Evolutionary conservation across 2,797 vertebrate genomes (phyloP).

Genomic region (Falco biarmicus): DNA sequence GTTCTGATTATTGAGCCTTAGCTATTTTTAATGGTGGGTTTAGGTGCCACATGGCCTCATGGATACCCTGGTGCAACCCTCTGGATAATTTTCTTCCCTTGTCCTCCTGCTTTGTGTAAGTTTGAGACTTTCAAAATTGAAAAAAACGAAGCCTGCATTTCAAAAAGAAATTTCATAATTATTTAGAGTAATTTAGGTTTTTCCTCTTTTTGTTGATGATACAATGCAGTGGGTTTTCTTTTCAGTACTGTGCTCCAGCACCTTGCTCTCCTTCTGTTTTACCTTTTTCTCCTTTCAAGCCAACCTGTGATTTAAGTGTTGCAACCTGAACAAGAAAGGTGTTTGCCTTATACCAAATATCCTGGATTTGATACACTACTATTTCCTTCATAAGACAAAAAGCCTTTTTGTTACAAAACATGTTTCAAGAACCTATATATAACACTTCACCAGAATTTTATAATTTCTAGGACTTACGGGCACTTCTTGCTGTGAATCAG

Average conservation of each 20-base stretch:
- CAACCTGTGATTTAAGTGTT: fast-evolving
- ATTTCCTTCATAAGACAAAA: not conserved
- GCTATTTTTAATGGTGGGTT: not conserved
- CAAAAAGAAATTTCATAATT: not conserved
- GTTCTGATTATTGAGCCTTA: not conserved
- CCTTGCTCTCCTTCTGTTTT: not conserved
- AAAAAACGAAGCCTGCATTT: not conserved
- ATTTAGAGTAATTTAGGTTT: not conserved
- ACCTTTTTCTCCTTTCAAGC: not conserved
- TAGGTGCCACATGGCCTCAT: not conserved
- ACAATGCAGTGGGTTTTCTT: not conserved
- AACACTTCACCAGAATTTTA: not conserved
- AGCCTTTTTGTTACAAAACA: not conserved
- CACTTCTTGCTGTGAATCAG: not conserved
- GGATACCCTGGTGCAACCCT: not conserved
- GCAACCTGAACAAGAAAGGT: not conserved
- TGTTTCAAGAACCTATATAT: not conserved
- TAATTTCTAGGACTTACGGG: not conserved
- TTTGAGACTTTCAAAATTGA: not conserved
- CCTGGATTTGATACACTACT: not conserved
- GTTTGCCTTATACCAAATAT: not conserved
- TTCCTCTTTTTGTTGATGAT: not conserved
- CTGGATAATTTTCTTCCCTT: not conserved
- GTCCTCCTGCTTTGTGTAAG: not conserved
- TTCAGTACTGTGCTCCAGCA: not conserved